A percentile compares a stretch with the other conserved stretches of the same genome.
These are phyloP conservation scores for Herpetotheres cachinnans DNA, from an alignment of 2,113 vertebrate species.

Conservation along the genomic window DNA sequence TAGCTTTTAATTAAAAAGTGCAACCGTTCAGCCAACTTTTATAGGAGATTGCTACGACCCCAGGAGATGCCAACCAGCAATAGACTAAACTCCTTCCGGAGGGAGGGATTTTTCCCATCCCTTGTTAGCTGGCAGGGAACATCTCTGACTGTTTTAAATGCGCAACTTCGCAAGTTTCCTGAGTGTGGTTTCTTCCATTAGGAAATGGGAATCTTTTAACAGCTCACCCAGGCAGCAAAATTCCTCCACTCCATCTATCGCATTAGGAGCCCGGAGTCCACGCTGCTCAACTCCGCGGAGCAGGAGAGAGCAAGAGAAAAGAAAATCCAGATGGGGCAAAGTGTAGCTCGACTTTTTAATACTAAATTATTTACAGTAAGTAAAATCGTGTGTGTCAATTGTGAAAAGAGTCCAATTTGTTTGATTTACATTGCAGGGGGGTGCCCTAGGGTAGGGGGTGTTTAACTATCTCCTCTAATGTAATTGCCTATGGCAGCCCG, in stretches of 20 bases:
- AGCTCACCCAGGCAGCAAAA: conserved; percentile 62
- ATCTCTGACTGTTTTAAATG: conserved; percentile 6
- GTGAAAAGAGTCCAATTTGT: conserved; percentile 88
- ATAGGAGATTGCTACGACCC: conserved; percentile 15
- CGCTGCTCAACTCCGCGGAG: neutral
- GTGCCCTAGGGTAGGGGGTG: conserved; percentile 81
- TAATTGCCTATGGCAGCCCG: conserved; percentile 91
- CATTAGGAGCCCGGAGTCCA: conserved; percentile 30
- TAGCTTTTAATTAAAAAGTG: conserved; percentile 69
- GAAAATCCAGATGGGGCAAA: conserved; percentile 69
- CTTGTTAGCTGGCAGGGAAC: conserved; percentile 26
- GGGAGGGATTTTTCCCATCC: neutral
- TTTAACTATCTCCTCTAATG: conserved; percentile 92
- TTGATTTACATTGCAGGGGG: conserved; percentile 80
- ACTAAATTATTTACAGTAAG: conserved; percentile 89
- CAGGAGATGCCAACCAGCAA: conserved; percentile 45
- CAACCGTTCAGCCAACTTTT: conserved; percentile 29
- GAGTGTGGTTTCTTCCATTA: conserved; percentile 63
- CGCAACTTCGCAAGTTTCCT: conserved; percentile 37
- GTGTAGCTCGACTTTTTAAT: conserved; percentile 68
- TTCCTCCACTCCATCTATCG: conserved; percentile 39
- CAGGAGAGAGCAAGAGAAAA: neutral
- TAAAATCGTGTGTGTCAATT: conserved; percentile 92
- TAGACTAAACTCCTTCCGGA: neutral
- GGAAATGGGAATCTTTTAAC: conserved; percentile 58